Evolutionary conservation across 1,140 invertebrate species (phyloP).

Genomic region (Drosophila bifasciata): DNA sequence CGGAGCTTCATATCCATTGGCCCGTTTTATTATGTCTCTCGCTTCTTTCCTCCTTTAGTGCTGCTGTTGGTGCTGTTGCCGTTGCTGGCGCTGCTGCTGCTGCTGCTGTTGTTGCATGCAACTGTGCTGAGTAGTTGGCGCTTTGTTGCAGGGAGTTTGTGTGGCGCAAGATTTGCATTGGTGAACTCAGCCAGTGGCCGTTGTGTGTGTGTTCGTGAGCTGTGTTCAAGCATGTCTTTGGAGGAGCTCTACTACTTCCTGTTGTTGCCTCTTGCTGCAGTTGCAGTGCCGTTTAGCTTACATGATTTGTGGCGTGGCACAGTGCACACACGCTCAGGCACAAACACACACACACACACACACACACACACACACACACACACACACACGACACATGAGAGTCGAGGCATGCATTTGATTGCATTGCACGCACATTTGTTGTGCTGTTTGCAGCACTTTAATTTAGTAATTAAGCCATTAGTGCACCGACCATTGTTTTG

Average conservation of each 20-base stretch:
- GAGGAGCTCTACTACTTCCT: conserved; percentile 48
- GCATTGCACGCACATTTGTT: conserved; percentile 41
- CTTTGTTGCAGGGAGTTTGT: conserved; percentile 44
- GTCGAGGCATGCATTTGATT: background rate
- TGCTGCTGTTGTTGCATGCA: conserved; percentile 49
- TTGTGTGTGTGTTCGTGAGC: conserved; percentile 27
- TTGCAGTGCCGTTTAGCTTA: conserved; percentile 40
- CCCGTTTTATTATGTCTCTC: conserved; percentile 80
- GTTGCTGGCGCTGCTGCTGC: conserved; percentile 34
- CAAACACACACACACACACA: no score
- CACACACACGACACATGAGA: no score
- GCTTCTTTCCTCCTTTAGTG: conserved; percentile 52
- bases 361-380: no score
- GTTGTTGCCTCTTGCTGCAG: conserved; percentile 31
- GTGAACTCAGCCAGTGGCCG: conserved; percentile 25
- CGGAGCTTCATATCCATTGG: conserved; percentile 84
- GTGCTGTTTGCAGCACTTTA: conserved; percentile 53
- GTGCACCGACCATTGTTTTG: conserved; percentile 29
- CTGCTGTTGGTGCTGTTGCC: conserved; percentile 32
- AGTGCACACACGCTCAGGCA: no score
- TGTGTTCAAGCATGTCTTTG: conserved; percentile 64
- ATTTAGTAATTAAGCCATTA: conserved; percentile 78
- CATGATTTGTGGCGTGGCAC: conserved; percentile 25
- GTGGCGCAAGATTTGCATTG: conserved; percentile 73
- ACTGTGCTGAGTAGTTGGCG: conserved; percentile 54